Percentiles rank a stretch among this genome's conserved stretches.
These are phyloP conservation scores for Meghimatium bilineatum DNA, from an alignment of 2,888 invertebrate species.

Conservation along the genomic window DNA sequence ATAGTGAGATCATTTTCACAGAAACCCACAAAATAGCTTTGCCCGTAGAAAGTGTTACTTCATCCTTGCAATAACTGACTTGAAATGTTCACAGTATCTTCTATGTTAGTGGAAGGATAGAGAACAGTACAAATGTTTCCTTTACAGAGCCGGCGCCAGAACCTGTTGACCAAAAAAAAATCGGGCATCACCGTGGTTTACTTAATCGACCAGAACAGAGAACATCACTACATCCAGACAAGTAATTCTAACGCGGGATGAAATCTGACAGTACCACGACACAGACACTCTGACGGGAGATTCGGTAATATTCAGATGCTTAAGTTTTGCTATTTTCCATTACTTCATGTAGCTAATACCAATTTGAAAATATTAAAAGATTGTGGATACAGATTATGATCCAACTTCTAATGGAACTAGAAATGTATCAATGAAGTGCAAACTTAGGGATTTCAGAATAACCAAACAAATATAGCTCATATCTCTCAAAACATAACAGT, in stretches of 20 bases:
- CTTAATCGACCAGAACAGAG: constrained; percentile 13
- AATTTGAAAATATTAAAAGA: not conserved
- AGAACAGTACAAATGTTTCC: not conserved
- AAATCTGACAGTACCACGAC: not conserved
- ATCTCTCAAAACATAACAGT: no score
- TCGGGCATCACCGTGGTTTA: constrained; percentile 2
- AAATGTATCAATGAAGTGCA: not conserved
- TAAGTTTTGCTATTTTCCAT: not conserved
- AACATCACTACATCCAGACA: constrained; percentile 8
- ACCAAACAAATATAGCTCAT: not conserved
- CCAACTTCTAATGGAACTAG: not conserved
- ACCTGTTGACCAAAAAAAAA: not conserved
- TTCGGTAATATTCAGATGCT: not conserved
- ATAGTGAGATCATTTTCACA: no score
- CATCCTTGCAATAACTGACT: not conserved
- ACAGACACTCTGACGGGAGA: no score
- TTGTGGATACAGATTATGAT: not conserved
- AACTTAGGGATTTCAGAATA: not conserved
- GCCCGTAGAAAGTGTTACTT: no score
- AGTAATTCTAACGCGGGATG: not conserved
- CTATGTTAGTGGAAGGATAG: not conserved
- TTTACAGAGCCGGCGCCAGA: not conserved
- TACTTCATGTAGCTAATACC: not conserved
- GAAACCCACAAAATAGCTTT: no score
- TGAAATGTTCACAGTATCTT: not conserved